Conservation (phyloP, 2,797 vertebrate genomes). For the Kryptopterus vitreolus region DNA sequence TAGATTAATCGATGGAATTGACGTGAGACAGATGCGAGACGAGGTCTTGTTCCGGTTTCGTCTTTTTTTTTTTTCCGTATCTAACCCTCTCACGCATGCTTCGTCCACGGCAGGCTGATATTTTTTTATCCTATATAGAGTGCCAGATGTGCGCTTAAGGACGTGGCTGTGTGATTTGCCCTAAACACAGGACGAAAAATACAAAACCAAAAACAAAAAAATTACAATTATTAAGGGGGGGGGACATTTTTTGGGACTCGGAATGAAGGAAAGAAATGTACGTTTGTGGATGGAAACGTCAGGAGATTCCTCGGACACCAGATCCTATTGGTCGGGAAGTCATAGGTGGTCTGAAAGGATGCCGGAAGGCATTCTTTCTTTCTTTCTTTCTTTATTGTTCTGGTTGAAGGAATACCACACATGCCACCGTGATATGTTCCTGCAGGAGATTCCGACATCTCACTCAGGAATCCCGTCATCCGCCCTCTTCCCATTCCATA, state of each 20-base stretch:
- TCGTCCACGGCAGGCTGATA: conserved; percentile 20
- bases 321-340: conserved; percentile 15
- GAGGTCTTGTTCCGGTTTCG: conserved; percentile 71
- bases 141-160: conserved; percentile 25
- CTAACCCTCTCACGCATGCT: too few species aligned
- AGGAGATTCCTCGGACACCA: conserved; percentile 2
- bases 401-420: conserved; percentile 42
- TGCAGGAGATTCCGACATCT: conserved; percentile 43
- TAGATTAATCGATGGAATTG: conserved; percentile 83
- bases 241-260: neutral
- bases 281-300: conserved; percentile 14
- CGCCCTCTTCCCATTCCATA: conserved; percentile 31
- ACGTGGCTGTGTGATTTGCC: conserved; percentile 4
- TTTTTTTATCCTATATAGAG: too few species aligned
- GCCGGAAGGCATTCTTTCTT: conserved; percentile 29
- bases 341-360: conserved; percentile 20
- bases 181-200: neutral
- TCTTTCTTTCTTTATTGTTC: too few species aligned
- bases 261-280: conserved; percentile 27
- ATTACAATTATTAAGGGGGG: neutral
- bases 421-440: conserved; percentile 43
- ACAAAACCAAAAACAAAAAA: too few species aligned
- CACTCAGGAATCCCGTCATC: conserved; percentile 47
- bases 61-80: too few species aligned
- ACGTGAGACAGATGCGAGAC: conserved; percentile 74